Evolutionary conservation across 1,140 invertebrate species (phyloP), one percentile per base, ranked within the genome.

Genomic region (Trigoniulus corallinus): DNA sequence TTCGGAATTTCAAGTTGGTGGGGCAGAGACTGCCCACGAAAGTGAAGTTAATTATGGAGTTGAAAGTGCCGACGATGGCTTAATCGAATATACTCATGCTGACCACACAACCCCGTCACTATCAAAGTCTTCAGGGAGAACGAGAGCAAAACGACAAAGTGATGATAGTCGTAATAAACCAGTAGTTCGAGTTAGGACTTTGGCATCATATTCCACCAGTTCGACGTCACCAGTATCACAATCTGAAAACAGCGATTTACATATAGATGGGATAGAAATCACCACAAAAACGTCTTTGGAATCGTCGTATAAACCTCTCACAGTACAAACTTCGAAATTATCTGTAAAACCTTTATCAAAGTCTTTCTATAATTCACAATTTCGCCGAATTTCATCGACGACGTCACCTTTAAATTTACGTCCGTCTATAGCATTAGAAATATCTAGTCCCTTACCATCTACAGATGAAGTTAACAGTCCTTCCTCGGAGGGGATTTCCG

Each of bases 271-370:
- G n/a, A n/a, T n/a, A n/a, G n/a, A n/a, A n/a, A n/a, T n/a, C n/a
- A n/a, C n/a, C n/a, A n/a, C n/a, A n/a, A n/a, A n/a, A n/a, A n/a
- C n/a, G n/a, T n/a, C n/a, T n/a, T n/a, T n/a, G n/a, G n/a, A n/a
- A n/a, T n/a, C n/a, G n/a, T n/a, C n/a, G n/a, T n/a, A 51, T 41
- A 54, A 54, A 47, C 48, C 49, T 3, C 51, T 54, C 7, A 46
- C 59, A 3, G 27, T 56, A 52, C 51, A 59, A 34, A 34, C 29
- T 7, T 34, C 29, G 29, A 34, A 15, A 34, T 34, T 15, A 15
- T 34, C 29, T 34, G 29, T 7, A 34, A 7, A 7, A 7, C 29
- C 15, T 15, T 7, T 34, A 34, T 34, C 29, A 34, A 34, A 7
- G 15, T 7, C 7, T 34, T 7, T 7, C 15, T 34, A 7, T 34